phyloP scores from a whole-genome alignment of 2,888 invertebrate genomes.

The Hemistola chrysoprasaria region DNA sequence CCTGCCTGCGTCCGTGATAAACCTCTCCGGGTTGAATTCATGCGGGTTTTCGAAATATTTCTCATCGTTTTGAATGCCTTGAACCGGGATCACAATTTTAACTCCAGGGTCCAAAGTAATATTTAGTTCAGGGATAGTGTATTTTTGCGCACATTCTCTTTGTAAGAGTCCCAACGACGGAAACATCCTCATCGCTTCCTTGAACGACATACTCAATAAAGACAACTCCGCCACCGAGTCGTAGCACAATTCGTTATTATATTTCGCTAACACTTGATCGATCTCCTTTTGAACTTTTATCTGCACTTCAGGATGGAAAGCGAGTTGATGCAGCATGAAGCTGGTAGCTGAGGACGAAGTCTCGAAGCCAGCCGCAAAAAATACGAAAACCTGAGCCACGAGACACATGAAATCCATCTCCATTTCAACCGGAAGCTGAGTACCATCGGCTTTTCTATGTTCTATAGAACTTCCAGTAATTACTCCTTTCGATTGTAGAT shows the following conservation, averaged over 20 bases:
- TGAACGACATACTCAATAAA: slow-evolving; percentile 47
- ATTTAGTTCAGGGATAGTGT: slow-evolving; percentile 44
- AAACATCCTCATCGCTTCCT: slow-evolving; percentile 55
- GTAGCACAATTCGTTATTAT: slow-evolving; percentile 53
- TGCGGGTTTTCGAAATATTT: slow-evolving; percentile 54
- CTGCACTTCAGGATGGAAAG: slow-evolving; percentile 61
- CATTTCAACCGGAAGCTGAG: slow-evolving; percentile 42
- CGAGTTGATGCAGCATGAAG: slow-evolving; percentile 58
- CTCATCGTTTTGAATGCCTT: slow-evolving; percentile 57
- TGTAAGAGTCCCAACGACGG: slow-evolving; percentile 51
- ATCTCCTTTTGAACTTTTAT: slow-evolving; percentile 56
- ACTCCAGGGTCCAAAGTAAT: slow-evolving; percentile 57
- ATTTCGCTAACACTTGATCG: slow-evolving; percentile 49
- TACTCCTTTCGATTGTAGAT: slow-evolving; percentile 47
- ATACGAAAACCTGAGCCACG: slow-evolving; percentile 57
- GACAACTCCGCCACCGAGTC: slow-evolving; percentile 55
- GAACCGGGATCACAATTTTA: slow-evolving; percentile 51
- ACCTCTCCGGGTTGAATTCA: slow-evolving; percentile 52
- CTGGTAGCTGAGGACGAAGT: slow-evolving; percentile 69
- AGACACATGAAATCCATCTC: slow-evolving; percentile 46
- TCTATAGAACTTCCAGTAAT: slow-evolving; percentile 57
- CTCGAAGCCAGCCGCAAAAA: slow-evolving; percentile 72
- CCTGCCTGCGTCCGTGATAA: slow-evolving; percentile 30
- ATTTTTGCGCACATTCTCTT: slow-evolving; percentile 46
- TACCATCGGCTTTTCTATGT: slow-evolving; percentile 45